phyloP scores from a whole-genome alignment of 2,888 invertebrate species.

The Trichopoda pennipes region DNA sequence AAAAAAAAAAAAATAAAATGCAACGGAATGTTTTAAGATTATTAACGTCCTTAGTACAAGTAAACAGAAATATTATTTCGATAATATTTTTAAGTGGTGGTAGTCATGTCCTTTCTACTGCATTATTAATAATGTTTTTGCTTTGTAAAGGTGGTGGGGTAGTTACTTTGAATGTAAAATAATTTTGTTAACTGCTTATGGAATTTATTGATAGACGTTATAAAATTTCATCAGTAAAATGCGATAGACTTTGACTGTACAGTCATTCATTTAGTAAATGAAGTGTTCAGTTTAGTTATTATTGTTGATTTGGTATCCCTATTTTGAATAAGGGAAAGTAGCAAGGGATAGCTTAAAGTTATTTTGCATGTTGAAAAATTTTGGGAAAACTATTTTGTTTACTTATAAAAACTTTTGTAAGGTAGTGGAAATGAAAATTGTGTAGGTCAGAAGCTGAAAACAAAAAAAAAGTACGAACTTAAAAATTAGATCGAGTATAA shows the following conservation, averaged over 20 bases:
- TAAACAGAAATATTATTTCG: conserved; percentile 25
- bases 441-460: too few species aligned
- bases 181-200: neutral
- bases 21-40: conserved; percentile 18
- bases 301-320: conserved; percentile 3
- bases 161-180: neutral
- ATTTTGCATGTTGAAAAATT: conserved; percentile 5
- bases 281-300: too few species aligned
- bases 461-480: too few species aligned
- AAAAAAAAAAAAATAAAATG: neutral
- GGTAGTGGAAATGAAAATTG: too few species aligned
- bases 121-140: neutral
- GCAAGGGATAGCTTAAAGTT: neutral
- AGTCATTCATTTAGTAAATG: conserved; percentile 49
- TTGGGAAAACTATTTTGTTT: neutral
- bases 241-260: conserved; percentile 49
- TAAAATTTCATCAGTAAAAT: conserved; percentile 31
- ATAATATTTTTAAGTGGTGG: conserved; percentile 48
- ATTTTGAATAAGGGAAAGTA: conserved; percentile 14
- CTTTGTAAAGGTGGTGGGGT: conserved; percentile 46
- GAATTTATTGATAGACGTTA: conserved; percentile 45
- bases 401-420: too few species aligned
- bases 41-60: neutral
- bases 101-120: conserved; percentile 17
- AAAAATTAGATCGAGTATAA: too few species aligned